Conservation (phyloP, 2,113 vertebrate species). For the Rhodinocichla rosea region DNA sequence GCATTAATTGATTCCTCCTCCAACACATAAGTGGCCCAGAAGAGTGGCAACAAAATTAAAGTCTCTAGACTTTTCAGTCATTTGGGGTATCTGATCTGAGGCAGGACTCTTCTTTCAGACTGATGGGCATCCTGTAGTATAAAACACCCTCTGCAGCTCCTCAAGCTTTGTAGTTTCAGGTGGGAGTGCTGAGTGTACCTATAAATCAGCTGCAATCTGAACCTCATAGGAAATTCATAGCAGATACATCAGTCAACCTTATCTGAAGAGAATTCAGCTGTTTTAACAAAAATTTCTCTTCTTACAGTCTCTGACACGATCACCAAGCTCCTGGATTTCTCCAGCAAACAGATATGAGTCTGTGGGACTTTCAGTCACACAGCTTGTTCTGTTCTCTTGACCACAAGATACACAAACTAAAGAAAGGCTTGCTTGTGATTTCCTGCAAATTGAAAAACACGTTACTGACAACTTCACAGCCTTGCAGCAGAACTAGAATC, state of each 20-base stretch:
- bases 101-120: background rate
- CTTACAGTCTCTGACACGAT: background rate
- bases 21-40: background rate
- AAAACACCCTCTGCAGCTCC: background rate
- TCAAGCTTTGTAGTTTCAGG: background rate
- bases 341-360: background rate
- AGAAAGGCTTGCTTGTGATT: background rate
- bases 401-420: background rate
- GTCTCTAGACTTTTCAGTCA: background rate
- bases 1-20: constrained; percentile 54
- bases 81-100: background rate
- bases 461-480: background rate
- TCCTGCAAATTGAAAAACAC: background rate
- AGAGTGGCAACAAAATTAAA: background rate
- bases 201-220: background rate
- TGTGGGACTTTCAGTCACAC: background rate
- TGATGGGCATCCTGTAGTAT: background rate
- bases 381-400: background rate
- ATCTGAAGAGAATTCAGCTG: background rate
- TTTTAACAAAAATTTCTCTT: background rate
- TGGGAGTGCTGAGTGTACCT: background rate
- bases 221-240: background rate
- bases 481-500: background rate
- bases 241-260: background rate
- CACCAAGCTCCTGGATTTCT: background rate